A percentile compares a stretch with the other conserved stretches of the same genome.
Evolutionary conservation across 2,113 vertebrate genomes (phyloP).

Genomic region (Pachyramphus minor): DNA sequence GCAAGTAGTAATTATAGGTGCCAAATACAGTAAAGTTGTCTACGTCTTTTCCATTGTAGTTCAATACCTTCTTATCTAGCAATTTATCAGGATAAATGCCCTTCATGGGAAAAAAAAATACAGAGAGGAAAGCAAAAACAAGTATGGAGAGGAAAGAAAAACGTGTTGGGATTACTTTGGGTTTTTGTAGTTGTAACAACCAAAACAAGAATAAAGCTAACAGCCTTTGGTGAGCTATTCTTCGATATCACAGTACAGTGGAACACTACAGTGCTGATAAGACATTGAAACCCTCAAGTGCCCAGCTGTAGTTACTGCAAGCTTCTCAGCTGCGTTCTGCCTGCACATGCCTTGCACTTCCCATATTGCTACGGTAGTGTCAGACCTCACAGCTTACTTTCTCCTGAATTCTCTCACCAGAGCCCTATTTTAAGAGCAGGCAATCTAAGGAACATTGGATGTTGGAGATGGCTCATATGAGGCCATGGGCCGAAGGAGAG

Average conservation of each 20-base stretch:
- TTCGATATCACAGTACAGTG: not conserved
- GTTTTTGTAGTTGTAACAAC: not conserved
- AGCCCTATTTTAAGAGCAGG: not conserved
- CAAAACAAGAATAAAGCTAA: not conserved
- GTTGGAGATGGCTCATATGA: too few relatives aligned
- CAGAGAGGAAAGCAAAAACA: not conserved
- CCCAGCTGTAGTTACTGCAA: not conserved
- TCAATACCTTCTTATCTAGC: not conserved
- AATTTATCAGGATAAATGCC: not conserved
- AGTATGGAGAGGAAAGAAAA: not conserved
- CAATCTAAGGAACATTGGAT: too few relatives aligned
- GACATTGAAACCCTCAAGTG: not conserved
- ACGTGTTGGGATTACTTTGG: not conserved
- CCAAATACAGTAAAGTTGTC: not conserved
- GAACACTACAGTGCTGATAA: not conserved
- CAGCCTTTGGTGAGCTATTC: not conserved
- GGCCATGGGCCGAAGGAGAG: too few relatives aligned
- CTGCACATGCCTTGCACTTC: accelerated
- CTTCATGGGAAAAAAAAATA: not conserved
- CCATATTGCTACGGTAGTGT: not conserved
- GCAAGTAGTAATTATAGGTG: not conserved
- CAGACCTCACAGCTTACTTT: not conserved
- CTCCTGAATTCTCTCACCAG: not conserved
- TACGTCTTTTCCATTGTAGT: not conserved
- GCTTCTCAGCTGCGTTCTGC: not conserved